Conservation (phyloP, 1,140 invertebrate genomes). For the Geopemphigus sp. region DNA sequence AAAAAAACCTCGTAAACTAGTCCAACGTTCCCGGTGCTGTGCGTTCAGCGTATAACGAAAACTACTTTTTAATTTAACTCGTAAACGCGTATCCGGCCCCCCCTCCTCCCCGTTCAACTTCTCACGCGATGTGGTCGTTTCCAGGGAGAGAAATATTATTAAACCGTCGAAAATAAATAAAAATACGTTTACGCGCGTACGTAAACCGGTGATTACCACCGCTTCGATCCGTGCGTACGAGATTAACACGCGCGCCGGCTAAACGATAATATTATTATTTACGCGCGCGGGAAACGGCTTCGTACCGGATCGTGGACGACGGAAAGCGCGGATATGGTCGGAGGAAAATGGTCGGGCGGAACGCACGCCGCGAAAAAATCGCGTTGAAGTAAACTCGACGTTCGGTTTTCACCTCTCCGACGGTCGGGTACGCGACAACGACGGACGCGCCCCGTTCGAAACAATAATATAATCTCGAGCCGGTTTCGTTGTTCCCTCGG, state of each 20-base stretch:
- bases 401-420: too few relatives aligned
- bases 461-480: not conserved
- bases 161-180: not conserved
- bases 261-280: too few relatives aligned
- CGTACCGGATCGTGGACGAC: too few relatives aligned
- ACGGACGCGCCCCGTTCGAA: too few relatives aligned
- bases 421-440: too few relatives aligned
- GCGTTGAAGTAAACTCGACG: too few relatives aligned
- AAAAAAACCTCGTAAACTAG: slow-evolving; percentile 12
- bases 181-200: not conserved
- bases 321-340: too few relatives aligned
- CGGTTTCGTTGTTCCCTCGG: slow-evolving; percentile 9
- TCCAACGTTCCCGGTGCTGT: too few relatives aligned
- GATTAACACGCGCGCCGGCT: slow-evolving; percentile 25
- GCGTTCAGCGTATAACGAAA: not conserved
- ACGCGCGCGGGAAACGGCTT: too few relatives aligned
- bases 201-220: not conserved
- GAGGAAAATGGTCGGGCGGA: too few relatives aligned
- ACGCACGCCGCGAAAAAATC: too few relatives aligned
- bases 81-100: not conserved
- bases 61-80: not conserved
- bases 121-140: slow-evolving; percentile 31
- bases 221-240: not conserved
- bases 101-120: not conserved
- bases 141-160: not conserved